Evolutionary conservation across 2,113 vertebrate genomes (phyloP), one percentile per base, ranked within the genome.

Genomic region (Leucopsar rothschildi): DNA sequence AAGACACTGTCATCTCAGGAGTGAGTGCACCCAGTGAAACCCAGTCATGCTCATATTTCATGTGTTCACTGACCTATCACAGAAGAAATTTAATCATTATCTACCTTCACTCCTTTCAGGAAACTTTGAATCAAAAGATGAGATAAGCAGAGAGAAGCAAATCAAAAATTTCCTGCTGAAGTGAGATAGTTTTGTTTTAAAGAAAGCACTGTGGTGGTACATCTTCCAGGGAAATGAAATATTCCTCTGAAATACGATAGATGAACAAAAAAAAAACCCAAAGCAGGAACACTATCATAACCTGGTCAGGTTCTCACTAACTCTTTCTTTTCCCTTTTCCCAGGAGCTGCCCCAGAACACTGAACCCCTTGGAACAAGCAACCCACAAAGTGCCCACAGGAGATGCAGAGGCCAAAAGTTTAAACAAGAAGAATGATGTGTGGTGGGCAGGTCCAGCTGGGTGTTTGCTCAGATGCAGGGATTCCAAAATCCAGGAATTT

Each of bases 121-220:
- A 92, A 86, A 83, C 12, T 31, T 50, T 77, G 79, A 81, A 27
- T 70, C 71, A 50, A 88, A 82, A 86, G 35, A 31, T 12, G n/a
- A 91, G 82, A 61, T 50, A 73, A 93, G n/a, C 29, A 55, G 79
- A 71, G 70, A 61, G 25, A 90, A 92, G 56, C 53, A 57, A n/a
- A 39, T 42, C 0, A 21, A 49, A 59, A 71, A 21, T 22, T 12
- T 47, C 33, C 60, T 57, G 78, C 73, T 66, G 16, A 44, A 49
- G 27, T 9, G 8, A 55, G 20, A 14, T 17, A 7, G 6, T 25
- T 0, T 4, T 9, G 5, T 70, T 79, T 77, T 37, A n/a, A 53
- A 37, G 68, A 66, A 60, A 27, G 20, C 33, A 37, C 16, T 45
- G 14, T 0, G 3, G 20, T 31, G 28, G 2, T 22, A 22, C 47